These are phyloP conservation scores for Melanitta fusca DNA, from an alignment of 2,797 vertebrate genomes.

Conservation along the genomic window DNA sequence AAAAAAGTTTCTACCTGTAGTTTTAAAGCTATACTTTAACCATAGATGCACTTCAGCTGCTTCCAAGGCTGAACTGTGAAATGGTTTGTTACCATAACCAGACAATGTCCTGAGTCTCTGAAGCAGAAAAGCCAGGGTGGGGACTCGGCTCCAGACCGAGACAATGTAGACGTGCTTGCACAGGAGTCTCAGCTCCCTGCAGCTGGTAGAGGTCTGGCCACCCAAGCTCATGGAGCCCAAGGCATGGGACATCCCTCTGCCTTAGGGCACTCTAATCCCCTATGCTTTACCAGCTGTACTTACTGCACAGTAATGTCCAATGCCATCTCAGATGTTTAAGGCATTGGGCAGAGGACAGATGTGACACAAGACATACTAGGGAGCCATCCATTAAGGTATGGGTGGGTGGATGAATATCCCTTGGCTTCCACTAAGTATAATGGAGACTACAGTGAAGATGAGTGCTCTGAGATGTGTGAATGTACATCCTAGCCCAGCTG, in stretches of 20 bases:
- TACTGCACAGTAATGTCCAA: not conserved
- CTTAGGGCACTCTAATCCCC: not conserved
- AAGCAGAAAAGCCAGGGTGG: not conserved
- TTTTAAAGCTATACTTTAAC: not conserved
- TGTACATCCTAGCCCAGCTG: not conserved
- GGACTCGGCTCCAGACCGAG: not conserved
- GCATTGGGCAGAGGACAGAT: not conserved
- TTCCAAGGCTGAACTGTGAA: not conserved
- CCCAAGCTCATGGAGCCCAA: not conserved
- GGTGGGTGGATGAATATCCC: not conserved
- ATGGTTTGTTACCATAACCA: not conserved
- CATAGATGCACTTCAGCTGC: not conserved
- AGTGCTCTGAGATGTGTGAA: not conserved
- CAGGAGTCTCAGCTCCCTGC: rapidly evolving
- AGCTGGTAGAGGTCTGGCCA: rapidly evolving
- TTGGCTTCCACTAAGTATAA: not conserved
- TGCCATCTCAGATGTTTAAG: not conserved
- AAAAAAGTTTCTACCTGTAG: not conserved
- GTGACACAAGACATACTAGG: not conserved
- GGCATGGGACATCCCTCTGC: rapidly evolving
- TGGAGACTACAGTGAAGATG: not conserved
- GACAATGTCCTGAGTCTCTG: not conserved
- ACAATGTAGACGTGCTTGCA: not conserved
- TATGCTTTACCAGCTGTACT: not conserved
- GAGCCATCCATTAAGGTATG: too few species aligned